Percentiles rank a stretch among this genome's conserved stretches.
Evolutionary conservation across 1,140 invertebrate genomes (phyloP).

Genomic region (Drosophila arawakana): DNA sequence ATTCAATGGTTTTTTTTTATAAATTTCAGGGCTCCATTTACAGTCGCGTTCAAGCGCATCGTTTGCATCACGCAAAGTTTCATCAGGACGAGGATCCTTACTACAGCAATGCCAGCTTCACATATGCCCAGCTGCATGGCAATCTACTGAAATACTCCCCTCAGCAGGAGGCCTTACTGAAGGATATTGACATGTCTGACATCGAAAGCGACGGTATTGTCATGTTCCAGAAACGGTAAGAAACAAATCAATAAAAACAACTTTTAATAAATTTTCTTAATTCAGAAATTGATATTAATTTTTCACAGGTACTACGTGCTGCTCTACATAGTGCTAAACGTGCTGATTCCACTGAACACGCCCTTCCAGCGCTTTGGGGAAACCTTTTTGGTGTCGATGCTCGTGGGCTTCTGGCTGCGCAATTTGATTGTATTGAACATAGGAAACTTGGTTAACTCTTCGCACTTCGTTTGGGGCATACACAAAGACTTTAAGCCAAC

Average conservation of each 20-base stretch:
- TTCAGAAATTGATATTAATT: not conserved
- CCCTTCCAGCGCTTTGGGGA: slow-evolving; percentile 91
- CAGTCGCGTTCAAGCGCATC: slow-evolving; percentile 92
- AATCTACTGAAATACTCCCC: slow-evolving; percentile 89
- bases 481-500: slow-evolving; percentile 89
- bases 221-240: slow-evolving; percentile 92
- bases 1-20: too few relatives aligned
- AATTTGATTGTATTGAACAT: slow-evolving; percentile 87
- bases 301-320: slow-evolving; percentile 88
- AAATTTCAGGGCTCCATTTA: slow-evolving; percentile 88
- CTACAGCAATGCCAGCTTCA: slow-evolving; percentile 93
- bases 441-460: slow-evolving; percentile 90
- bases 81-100: slow-evolving; percentile 96
- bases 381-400: slow-evolving; percentile 86
- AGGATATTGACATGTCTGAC: slow-evolving; percentile 93
- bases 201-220: slow-evolving; percentile 93
- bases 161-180: slow-evolving; percentile 89
- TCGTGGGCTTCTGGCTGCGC: slow-evolving; percentile 89
- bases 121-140: slow-evolving; percentile 92
- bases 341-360: slow-evolving; percentile 90
- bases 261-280: too few relatives aligned
- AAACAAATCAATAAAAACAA: not conserved
- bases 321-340: slow-evolving; percentile 87
- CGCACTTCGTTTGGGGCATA: slow-evolving; percentile 89
- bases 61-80: slow-evolving; percentile 95